phyloP scores from a whole-genome alignment of 2,113 vertebrate genomes.

The Aleadryas rufinucha region DNA sequence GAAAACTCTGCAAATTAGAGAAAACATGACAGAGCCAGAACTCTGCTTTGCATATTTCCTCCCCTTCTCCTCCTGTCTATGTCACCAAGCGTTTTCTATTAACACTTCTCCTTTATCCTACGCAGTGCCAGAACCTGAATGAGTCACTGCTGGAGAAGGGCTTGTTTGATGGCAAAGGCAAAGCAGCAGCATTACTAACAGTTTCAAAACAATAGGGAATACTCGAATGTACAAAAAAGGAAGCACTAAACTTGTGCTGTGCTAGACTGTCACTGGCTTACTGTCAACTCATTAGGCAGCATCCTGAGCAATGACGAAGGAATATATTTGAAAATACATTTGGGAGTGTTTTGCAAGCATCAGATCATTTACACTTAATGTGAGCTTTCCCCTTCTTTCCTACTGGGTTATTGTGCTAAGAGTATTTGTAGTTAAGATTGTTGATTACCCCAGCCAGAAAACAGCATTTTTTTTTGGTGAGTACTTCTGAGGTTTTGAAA shows the following conservation, averaged over 20 bases:
- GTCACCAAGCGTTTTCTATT: background rate
- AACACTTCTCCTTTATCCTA: background rate
- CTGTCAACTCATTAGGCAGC: constrained; percentile 49
- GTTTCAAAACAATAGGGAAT: constrained; percentile 44
- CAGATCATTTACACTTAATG: background rate
- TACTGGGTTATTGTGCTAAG: background rate
- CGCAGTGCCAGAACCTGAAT: constrained; percentile 3
- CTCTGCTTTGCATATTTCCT: constrained; percentile 23
- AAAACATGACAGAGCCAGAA: background rate
- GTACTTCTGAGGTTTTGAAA: constrained; percentile 5
- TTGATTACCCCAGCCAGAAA: background rate
- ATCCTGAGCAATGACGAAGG: constrained; percentile 19
- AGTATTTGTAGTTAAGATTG: background rate
- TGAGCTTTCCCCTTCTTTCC: constrained; percentile 1
- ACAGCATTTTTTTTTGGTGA: background rate
- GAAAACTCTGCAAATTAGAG: background rate
- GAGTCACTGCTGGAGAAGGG: constrained; percentile 30
- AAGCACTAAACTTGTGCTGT: constrained; percentile 42
- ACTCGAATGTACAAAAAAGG: constrained; percentile 58
- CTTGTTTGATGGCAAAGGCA: constrained; percentile 27
- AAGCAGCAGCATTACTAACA: background rate
- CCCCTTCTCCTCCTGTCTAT: background rate
- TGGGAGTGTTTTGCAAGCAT: constrained; percentile 23
- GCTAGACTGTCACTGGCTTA: constrained; percentile 33
- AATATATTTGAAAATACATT: constrained; percentile 39